Conservation (phyloP, 2,113 vertebrate genomes). For the Gorsachius goisagi region DNA sequence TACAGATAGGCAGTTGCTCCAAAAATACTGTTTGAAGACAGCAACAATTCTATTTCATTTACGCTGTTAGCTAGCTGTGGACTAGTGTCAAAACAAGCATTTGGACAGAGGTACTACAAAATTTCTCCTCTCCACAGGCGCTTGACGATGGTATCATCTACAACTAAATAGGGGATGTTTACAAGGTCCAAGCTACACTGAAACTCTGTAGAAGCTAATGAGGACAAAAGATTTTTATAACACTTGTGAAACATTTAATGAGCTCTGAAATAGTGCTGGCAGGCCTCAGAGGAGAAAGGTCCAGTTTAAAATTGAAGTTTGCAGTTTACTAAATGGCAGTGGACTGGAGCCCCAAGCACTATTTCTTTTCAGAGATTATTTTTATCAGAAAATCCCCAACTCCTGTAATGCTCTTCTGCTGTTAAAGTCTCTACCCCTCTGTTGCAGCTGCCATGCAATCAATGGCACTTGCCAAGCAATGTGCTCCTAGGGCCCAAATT, state of each 20-base stretch:
- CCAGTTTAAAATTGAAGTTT: background rate
- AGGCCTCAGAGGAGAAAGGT: conserved; percentile 12
- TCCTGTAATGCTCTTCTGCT: background rate
- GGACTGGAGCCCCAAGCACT: background rate
- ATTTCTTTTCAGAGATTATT: background rate
- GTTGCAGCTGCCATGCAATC: background rate
- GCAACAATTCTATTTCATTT: background rate
- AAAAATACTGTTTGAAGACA: background rate
- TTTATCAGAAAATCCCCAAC: conserved; percentile 6
- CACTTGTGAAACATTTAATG: background rate
- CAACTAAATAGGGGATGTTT: background rate
- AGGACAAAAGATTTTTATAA: conserved; percentile 9
- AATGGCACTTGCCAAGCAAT: background rate
- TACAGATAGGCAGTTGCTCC: background rate
- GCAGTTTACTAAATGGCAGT: background rate
- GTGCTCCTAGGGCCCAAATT: background rate
- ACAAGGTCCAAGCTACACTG: background rate
- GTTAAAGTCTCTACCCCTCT: background rate
- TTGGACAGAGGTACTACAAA: background rate
- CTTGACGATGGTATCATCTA: background rate
- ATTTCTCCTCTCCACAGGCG: background rate
- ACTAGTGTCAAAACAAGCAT: background rate
- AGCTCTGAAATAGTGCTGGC: conserved; percentile 1
- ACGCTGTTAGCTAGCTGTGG: background rate
- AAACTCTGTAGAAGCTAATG: background rate